Evolutionary conservation across 1,140 invertebrate genomes (phyloP), one percentile per base, ranked within the genome.

Genomic region (Schlechtendalia chinensis): DNA sequence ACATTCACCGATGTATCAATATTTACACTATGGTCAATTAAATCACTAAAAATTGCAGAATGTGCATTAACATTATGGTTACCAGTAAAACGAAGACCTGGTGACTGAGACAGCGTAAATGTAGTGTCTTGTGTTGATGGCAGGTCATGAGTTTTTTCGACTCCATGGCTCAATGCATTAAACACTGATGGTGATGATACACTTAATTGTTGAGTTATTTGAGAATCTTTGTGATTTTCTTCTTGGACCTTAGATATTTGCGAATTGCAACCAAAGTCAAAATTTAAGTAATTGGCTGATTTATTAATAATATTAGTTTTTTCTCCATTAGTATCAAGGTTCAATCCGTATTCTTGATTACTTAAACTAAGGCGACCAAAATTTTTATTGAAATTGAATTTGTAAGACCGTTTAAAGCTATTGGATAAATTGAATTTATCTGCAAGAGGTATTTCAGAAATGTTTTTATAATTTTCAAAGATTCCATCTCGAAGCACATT

Each of bases 1-100:
- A 53, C 22, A 71, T 71, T 50, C 17, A 22, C 1, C 50, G 39
- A 47, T 12, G 17, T 17, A 50, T 50, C 12, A 71, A 45, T 71
- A 24, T 71, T 47, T 71, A 71, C 50, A 71, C 39, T 71, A 50
- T 71, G 39, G 50, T 71, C 19, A 24, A 71, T 71, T 14, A 45
- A 71, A 50, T 50, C 22, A 71, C 39, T 71, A 24, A 71, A 71
- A 1, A 71, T 6, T 71, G 2, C 19, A 22, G 67, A 71, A 24
- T 71, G 67, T 12, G 39, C n/a, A 50, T 14, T 47, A 22, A 71
- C 6, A 71, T 22, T 12, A 22, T 11, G n/a, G 50, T 22, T 47
- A 50, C 22, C 45, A 71, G 67, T 71, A 50, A 71, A 71, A 71
- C 24, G 67, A 47, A 1, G 19, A n/a, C 0, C 12, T 50, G 45